phyloP scores from a whole-genome alignment of 2,797 vertebrate genomes.

The Gallinago solitaria region DNA sequence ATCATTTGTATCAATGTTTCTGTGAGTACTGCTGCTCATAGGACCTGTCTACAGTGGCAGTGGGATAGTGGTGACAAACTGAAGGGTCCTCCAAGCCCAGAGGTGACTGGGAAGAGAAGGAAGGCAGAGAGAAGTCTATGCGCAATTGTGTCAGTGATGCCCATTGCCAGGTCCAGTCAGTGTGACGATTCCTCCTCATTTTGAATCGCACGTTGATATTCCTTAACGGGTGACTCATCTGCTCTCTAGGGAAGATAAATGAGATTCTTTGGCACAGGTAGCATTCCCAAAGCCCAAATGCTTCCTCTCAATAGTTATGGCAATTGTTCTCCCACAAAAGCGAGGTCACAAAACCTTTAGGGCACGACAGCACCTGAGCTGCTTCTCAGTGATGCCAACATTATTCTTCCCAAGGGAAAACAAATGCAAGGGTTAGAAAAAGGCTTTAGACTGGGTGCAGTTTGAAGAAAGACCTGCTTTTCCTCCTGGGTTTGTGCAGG shows the following conservation, averaged over 20 bases:
- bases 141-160: rapidly evolving
- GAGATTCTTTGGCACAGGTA: not conserved
- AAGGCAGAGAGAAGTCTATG: not conserved
- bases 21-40: not conserved
- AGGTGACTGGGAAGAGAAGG: not conserved
- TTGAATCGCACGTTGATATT: not conserved
- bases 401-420: not conserved
- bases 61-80: not conserved
- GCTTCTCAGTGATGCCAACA: not conserved
- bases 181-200: not conserved
- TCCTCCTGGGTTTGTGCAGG: not conserved
- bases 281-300: not conserved
- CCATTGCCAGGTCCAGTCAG: not conserved
- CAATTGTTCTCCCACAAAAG: not conserved
- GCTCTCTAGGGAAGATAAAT: not conserved
- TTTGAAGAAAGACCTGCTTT: not conserved
- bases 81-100: not conserved
- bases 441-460: not conserved
- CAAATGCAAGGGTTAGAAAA: not conserved
- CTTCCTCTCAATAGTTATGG: not conserved
- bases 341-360: not conserved
- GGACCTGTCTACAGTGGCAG: not conserved
- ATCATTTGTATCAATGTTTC: not conserved
- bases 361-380: not conserved
- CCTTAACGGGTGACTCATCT: not conserved